Evolutionary conservation across 1,140 invertebrate species (phyloP).

Genomic region (Hylaeus anthracinus): DNA sequence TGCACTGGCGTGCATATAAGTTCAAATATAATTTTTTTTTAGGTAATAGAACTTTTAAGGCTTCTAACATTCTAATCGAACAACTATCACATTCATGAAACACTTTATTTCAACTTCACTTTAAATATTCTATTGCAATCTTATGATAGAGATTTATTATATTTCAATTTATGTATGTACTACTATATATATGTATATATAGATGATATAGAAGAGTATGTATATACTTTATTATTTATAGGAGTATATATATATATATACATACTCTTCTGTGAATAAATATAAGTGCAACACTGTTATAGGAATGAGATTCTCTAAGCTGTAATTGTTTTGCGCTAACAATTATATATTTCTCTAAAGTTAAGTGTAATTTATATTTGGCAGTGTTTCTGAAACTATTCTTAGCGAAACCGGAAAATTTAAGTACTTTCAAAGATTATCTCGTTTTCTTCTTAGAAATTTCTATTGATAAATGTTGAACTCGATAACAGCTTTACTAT

Average conservation of each 20-base stretch:
- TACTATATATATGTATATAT: background rate
- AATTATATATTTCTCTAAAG: slow-evolving; percentile 3
- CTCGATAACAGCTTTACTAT: background rate
- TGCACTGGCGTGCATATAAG: background rate
- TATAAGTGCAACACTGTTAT: slow-evolving; percentile 25
- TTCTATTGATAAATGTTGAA: slow-evolving; percentile 6
- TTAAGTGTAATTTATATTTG: slow-evolving; percentile 31
- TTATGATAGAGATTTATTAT: slow-evolving; percentile 27
- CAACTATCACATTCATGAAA: slow-evolving; percentile 77
- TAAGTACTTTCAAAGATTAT: background rate
- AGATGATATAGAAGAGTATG: too few species aligned
- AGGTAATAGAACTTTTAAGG: slow-evolving; percentile 45
- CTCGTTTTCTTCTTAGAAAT: slow-evolving; percentile 1
- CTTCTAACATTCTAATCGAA: slow-evolving; percentile 64
- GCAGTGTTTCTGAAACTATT: slow-evolving; percentile 43
- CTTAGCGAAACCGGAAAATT: slow-evolving; percentile 25
- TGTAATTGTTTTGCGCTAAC: slow-evolving; percentile 14
- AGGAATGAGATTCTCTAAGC: slow-evolving; percentile 38
- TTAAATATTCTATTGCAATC: slow-evolving; percentile 46
- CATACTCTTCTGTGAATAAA: slow-evolving; percentile 9
- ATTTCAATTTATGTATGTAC: slow-evolving; percentile 1
- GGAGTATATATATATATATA: too few species aligned
- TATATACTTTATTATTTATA: too few species aligned
- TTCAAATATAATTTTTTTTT: slow-evolving; percentile 29
- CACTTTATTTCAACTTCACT: slow-evolving; percentile 46